Evolutionary conservation across 2,113 vertebrate genomes (phyloP).

Genomic region (Morone saxatilis): DNA sequence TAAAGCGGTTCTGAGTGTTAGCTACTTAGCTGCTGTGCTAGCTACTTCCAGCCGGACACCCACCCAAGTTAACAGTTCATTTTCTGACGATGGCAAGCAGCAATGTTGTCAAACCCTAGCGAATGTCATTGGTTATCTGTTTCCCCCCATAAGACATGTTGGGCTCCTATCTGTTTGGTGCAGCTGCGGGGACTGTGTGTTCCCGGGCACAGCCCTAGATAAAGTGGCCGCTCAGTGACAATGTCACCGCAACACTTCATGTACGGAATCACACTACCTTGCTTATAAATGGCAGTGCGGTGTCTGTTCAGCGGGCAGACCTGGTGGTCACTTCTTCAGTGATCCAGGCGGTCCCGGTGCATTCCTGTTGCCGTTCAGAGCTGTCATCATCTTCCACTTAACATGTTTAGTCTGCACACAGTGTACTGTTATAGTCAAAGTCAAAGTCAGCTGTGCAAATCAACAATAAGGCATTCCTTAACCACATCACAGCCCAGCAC

Average conservation of each 20-base stretch:
- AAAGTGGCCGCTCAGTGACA: conserved; percentile 54
- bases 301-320: conserved; percentile 25
- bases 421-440: conserved; percentile 17
- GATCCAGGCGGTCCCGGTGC: neutral
- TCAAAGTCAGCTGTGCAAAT: conserved; percentile 29
- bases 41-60: conserved; percentile 55
- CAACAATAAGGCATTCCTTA: conserved; percentile 8
- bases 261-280: conserved; percentile 12
- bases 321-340: neutral
- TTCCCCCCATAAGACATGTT: neutral
- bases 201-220: conserved; percentile 50
- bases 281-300: conserved; percentile 2
- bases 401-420: conserved; percentile 4
- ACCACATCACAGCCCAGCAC: conserved; percentile 9
- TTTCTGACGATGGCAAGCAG: conserved; percentile 15
- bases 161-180: conserved; percentile 47
- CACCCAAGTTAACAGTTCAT: conserved; percentile 57
- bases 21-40: conserved; percentile 66
- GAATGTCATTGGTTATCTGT: conserved; percentile 14
- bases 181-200: conserved; percentile 60
- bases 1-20: conserved; percentile 33
- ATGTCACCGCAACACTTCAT: conserved; percentile 44
- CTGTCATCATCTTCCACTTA: conserved; percentile 28
- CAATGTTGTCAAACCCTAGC: conserved; percentile 16
- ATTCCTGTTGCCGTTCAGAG: conserved; percentile 6